Conservation (phyloP, 2,797 vertebrate genomes). For the Eurystomus glaucurus region DNA sequence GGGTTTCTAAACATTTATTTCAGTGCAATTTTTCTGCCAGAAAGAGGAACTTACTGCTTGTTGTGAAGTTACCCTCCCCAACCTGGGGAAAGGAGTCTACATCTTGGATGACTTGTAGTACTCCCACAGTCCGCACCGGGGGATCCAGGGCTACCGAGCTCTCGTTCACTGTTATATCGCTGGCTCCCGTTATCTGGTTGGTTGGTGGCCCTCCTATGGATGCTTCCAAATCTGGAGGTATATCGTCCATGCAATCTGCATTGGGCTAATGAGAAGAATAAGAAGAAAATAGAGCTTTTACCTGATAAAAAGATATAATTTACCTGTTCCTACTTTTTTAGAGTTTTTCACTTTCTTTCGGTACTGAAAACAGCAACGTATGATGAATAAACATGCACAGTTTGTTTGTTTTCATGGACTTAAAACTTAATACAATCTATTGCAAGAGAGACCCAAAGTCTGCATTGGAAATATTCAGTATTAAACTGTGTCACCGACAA, state of each 20-base stretch:
- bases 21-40: background rate
- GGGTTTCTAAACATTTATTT: background rate
- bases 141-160: conserved; percentile 92
- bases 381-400: background rate
- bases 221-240: conserved; percentile 92
- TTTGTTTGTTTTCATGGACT: background rate
- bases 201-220: conserved; percentile 89
- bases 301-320: background rate
- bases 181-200: conserved; percentile 92
- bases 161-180: conserved; percentile 92
- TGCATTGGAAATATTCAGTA: background rate
- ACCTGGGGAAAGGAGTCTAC: conserved; percentile 82
- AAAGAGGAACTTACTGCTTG: conserved; percentile 89
- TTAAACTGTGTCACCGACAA: background rate
- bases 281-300: background rate
- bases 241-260: conserved; percentile 92
- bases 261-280: conserved; percentile 84
- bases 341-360: background rate
- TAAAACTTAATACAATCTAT: background rate
- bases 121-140: conserved; percentile 82
- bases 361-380: background rate
- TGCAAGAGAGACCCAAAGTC: background rate
- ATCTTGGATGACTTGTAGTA: conserved; percentile 88
- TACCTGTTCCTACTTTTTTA: background rate
- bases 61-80: conserved; percentile 85